Base-by-base conservation (phyloP, 2,113 vertebrate species). In the Hippolais icterina region DNA sequence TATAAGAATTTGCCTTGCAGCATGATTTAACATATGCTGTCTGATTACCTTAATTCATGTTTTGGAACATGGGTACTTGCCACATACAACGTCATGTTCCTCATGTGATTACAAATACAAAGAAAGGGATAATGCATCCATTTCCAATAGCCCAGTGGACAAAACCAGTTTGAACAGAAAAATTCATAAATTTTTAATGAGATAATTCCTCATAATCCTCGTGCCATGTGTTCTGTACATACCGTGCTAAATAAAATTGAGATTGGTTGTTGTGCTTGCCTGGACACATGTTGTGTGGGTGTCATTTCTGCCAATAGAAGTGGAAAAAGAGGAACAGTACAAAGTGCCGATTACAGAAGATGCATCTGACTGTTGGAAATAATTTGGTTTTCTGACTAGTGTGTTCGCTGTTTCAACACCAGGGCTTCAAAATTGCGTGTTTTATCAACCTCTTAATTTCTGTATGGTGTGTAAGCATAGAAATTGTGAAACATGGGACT, bases 281-380 rank as follows among this genome's bases (percentile, higher is more conserved):
- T 91, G 66, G 89, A 90, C 93, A 97, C 93, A 94, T 94, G 93
- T 94, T 94, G 79, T 94, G 95, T 95, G 92, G 96, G 96, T 65
- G 91, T 95, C 66, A 83, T 83, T 96, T 81, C 94, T 97, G 78
- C 94, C 96, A 90, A 82, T 61, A 75, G 83, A 77, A 96, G 61
- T 90, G 76, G 72, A 69, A 93, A 91, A 94, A 87, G 89, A 49
- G 66, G 66, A 96, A 96, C 72, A 54, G 82, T 87, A 79, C 93
- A 61, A 68, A 89, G 90, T 76, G 89, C 90, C 2, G 6, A 70
- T 94, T 87, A 44, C 63, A 83, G 88, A 78, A 97, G 80, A 88
- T 88, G 60, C 71, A 86, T 85, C 84, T 87, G 66, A 79, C 56
- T 96, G 20, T 92, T 77, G 53, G 74, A 65, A 91, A 54, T 63